Conservation (phyloP, 2,113 vertebrate species). For the Columba janthina region DNA sequence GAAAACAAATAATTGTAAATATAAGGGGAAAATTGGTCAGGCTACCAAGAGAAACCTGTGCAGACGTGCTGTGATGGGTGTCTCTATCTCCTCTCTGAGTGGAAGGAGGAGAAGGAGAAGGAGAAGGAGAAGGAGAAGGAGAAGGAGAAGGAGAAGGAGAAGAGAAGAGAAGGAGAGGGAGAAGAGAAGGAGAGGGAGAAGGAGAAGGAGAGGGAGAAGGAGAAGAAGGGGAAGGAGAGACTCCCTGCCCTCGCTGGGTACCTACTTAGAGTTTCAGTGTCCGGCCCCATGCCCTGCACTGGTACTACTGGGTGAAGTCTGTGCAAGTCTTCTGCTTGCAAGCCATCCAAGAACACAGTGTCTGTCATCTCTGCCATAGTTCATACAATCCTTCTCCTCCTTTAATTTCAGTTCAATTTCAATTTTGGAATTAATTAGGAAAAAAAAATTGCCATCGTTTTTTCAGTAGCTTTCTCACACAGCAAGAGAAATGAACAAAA, state of each 20-base stretch:
- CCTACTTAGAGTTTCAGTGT: background rate
- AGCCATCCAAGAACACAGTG: too few species aligned
- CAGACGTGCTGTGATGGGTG: background rate
- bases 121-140: too few species aligned
- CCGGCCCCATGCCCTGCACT: fast-evolving
- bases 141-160: too few species aligned
- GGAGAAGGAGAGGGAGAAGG: background rate
- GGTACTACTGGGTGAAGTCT: background rate
- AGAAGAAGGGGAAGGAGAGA: too few species aligned
- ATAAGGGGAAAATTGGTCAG: background rate
- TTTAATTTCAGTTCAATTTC: background rate
- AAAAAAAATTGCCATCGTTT: background rate
- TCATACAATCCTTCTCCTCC: background rate
- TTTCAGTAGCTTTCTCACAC: background rate
- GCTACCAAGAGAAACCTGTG: background rate
- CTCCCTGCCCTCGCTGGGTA: background rate
- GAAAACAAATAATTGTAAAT: background rate
- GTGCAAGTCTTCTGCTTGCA: background rate
- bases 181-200: too few species aligned
- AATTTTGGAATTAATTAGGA: background rate
- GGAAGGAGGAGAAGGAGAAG: too few species aligned
- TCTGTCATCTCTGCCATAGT: background rate
- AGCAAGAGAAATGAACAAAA: background rate
- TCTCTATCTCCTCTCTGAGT: background rate
- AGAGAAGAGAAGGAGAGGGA: too few species aligned